Evolutionary conservation across 2,797 vertebrate species (phyloP).

Genomic region (Spinibarbus caldwelli): DNA sequence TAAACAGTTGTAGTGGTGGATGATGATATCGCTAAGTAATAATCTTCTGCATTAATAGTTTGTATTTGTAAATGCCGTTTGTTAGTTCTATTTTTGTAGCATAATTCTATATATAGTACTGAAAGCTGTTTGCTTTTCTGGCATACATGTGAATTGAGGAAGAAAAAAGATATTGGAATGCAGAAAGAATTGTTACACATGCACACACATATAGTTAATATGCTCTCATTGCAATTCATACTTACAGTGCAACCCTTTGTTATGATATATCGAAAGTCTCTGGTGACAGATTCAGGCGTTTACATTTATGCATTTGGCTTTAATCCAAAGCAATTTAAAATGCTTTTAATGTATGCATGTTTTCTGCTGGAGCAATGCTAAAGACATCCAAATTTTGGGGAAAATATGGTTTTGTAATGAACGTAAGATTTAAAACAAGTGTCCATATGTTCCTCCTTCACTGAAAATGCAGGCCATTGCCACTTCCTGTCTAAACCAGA

Average conservation of each 20-base stretch:
- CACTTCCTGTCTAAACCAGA: conserved; percentile 49
- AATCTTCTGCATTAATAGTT: conserved; percentile 25
- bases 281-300: conserved; percentile 14
- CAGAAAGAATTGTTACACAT: conserved; percentile 32
- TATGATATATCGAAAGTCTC: conserved; percentile 22
- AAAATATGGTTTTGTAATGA: conserved; percentile 11
- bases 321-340: neutral
- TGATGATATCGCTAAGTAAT: conserved; percentile 31
- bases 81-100: conserved; percentile 32
- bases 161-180: conserved; percentile 33
- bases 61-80: conserved; percentile 26
- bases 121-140: conserved; percentile 43
- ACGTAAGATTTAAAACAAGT: conserved; percentile 15
- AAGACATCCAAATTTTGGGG: neutral
- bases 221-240: conserved; percentile 27
- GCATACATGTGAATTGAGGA: conserved; percentile 38
- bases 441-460: conserved; percentile 32
- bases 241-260: conserved; percentile 27
- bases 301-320: neutral
- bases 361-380: neutral
- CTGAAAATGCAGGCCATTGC: conserved; percentile 33
- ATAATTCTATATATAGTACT: conserved; percentile 64
- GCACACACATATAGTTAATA: conserved; percentile 15
- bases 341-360: neutral
- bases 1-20: conserved; percentile 25